Percentiles rank a stretch among this genome's conserved stretches.
Conservation (phyloP, 2,888 invertebrate species). For the Steromphala cineraria region DNA sequence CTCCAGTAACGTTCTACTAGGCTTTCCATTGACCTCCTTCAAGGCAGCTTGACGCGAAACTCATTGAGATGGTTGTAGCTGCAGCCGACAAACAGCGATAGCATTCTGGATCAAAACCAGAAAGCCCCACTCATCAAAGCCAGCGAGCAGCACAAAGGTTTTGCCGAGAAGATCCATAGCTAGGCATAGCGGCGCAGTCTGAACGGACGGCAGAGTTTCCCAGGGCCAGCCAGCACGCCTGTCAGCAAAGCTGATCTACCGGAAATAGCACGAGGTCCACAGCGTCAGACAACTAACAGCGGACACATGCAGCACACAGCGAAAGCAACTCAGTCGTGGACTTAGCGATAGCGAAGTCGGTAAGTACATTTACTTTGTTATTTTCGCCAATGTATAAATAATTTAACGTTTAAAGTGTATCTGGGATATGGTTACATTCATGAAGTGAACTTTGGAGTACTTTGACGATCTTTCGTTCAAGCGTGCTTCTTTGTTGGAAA, state of each 20-base stretch:
- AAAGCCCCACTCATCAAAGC: conserved; percentile 11
- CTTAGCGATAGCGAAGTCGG: background rate
- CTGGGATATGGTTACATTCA: too few species aligned
- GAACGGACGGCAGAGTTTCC: background rate
- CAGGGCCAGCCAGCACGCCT: background rate
- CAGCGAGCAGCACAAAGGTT: background rate
- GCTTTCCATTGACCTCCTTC: too few species aligned
- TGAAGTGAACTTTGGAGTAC: too few species aligned
- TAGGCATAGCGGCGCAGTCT: background rate
- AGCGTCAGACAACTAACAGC: conserved; percentile 4
- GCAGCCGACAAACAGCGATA: background rate
- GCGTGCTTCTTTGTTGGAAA: background rate
- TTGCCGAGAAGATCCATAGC: conserved; percentile 13
- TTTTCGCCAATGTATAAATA: too few species aligned
- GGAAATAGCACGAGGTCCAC: conserved; percentile 11
- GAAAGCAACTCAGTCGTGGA: background rate
- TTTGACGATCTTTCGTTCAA: background rate
- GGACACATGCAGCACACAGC: background rate
- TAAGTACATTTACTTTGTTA: background rate
- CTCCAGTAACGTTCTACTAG: too few species aligned
- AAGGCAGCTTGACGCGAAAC: too few species aligned
- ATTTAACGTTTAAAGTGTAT: too few species aligned
- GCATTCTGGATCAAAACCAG: conserved; percentile 11
- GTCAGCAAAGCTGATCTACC: background rate
- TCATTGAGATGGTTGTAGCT: too few species aligned